These are phyloP conservation scores for Macrotus californicus DNA, from an alignment of 2,113 vertebrate genomes.

Conservation along the genomic window DNA sequence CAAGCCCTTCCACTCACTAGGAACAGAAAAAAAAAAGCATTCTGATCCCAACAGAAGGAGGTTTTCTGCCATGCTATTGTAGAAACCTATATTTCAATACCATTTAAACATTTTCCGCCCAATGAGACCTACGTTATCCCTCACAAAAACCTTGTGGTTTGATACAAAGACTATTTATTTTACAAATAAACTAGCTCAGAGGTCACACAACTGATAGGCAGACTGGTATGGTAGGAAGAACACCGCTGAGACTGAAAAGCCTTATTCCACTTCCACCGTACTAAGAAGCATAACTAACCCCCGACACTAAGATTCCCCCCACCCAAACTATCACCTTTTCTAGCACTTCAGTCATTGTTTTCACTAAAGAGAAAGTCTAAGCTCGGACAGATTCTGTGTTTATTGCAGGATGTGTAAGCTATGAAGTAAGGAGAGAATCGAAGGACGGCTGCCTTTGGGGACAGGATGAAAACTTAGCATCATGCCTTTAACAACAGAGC, in stretches of 20 bases:
- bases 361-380: background rate
- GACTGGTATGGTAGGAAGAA: background rate
- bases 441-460: background rate
- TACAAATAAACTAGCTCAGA: background rate
- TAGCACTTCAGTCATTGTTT: background rate
- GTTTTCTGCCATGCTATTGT: background rate
- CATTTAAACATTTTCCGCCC: background rate
- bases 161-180: background rate
- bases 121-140: background rate
- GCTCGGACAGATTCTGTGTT: background rate
- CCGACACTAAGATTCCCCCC: background rate
- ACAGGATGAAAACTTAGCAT: background rate
- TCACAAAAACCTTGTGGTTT: background rate
- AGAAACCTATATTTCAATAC: background rate
- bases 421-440: background rate
- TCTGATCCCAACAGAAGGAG: background rate
- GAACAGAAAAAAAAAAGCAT: background rate
- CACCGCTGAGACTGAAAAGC: background rate
- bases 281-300: background rate
- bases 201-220: background rate
- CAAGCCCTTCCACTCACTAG: background rate
- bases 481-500: background rate
- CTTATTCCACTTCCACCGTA: background rate
- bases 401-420: background rate
- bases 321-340: background rate